Evolutionary conservation across 92 coral and sea anemone genomes (phyloP).

Genomic region (Palythoa grandis): DNA sequence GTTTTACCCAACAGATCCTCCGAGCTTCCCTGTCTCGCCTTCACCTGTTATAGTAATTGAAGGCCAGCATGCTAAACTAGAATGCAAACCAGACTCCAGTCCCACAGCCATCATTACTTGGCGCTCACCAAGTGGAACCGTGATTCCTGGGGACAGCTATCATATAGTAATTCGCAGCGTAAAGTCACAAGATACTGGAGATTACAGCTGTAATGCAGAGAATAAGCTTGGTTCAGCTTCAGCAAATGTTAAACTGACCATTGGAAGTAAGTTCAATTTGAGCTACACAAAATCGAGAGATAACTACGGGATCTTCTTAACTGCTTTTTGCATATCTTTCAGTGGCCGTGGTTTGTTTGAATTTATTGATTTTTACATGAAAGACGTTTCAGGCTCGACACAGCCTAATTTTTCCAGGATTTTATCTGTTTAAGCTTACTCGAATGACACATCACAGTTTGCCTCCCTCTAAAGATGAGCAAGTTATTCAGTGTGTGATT

Average conservation of each 20-base stretch:
- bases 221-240: constrained; percentile 74
- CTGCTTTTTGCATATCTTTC: too few relatives aligned
- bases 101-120: constrained; percentile 81
- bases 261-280: constrained; percentile 67
- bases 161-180: constrained; percentile 62
- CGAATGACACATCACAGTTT: too few relatives aligned
- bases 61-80: constrained; percentile 78
- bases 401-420: too few relatives aligned
- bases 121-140: constrained; percentile 66
- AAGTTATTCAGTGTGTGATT: too few relatives aligned
- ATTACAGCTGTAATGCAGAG: constrained; percentile 68
- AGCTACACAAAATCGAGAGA: too few relatives aligned
- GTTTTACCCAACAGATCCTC: constrained; percentile 59
- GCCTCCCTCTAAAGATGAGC: too few relatives aligned
- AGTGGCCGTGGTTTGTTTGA: too few relatives aligned
- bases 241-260: constrained; percentile 47
- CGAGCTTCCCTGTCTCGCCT: constrained; percentile 75
- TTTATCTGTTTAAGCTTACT: too few relatives aligned
- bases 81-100: constrained; percentile 84
- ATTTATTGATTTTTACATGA: too few relatives aligned
- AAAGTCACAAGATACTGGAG: constrained; percentile 63
- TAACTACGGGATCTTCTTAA: too few relatives aligned
- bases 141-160: constrained; percentile 69
- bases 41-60: constrained; percentile 62
- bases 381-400: too few relatives aligned